Evolutionary conservation across 1,140 invertebrate genomes (phyloP).

Genomic region (Platorchestia sp.): DNA sequence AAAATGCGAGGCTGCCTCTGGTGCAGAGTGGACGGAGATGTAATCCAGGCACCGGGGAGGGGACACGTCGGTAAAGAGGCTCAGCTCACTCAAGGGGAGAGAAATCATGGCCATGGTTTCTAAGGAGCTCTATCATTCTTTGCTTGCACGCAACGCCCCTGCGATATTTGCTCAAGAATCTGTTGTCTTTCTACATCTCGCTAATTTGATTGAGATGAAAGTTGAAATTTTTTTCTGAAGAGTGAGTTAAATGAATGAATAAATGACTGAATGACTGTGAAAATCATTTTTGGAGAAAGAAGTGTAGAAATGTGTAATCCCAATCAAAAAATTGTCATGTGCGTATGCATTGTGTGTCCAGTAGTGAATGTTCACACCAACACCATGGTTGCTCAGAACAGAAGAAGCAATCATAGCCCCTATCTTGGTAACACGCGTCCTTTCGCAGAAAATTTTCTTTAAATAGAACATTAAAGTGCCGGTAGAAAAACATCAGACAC

Average conservation of each 20-base stretch:
- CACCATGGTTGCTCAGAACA: neutral
- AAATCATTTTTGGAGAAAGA: neutral
- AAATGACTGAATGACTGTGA: neutral
- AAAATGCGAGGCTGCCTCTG: constrained; percentile 4
- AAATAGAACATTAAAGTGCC: neutral
- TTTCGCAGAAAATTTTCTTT: neutral
- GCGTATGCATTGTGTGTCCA: neutral
- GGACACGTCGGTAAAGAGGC: constrained; percentile 19
- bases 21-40: constrained; percentile 4
- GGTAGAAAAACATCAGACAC: too few relatives aligned
- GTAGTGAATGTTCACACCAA: neutral
- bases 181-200: neutral
- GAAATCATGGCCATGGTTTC: neutral
- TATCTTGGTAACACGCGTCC: neutral
- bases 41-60: neutral
- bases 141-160: neutral
- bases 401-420: neutral
- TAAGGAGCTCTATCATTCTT: neutral
- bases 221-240: neutral
- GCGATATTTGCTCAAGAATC: neutral
- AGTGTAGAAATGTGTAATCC: neutral
- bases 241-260: neutral
- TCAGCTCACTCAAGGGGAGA: neutral
- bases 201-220: neutral
- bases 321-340: neutral